Conservation (phyloP, 2,888 invertebrate species). For the Acleris sparsana region DNA sequence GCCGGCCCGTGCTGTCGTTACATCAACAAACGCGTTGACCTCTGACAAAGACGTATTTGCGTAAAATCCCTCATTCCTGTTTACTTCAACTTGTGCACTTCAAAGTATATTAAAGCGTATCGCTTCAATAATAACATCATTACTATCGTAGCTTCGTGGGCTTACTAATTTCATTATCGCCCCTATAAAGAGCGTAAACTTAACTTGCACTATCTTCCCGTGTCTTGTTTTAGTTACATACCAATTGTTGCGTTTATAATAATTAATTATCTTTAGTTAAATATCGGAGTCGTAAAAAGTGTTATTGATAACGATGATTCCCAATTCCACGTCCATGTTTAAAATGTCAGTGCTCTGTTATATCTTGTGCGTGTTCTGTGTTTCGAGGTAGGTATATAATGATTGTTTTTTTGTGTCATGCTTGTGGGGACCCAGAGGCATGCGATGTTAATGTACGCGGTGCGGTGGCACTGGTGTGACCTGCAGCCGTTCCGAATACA, state of each 20-base stretch:
- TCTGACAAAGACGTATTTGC: constrained; percentile 21
- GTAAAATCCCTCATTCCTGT: constrained; percentile 23
- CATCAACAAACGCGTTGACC: constrained; percentile 23
- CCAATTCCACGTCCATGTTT: constrained; percentile 16
- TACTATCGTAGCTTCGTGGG: constrained; percentile 13
- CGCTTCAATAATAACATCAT: constrained; percentile 22
- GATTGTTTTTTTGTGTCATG: constrained; percentile 15
- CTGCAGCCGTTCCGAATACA: constrained; percentile 67
- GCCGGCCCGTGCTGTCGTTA: not conserved
- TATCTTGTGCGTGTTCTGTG: constrained; percentile 18
- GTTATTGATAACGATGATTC: constrained; percentile 19
- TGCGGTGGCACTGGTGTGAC: constrained; percentile 66
- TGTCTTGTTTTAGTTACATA: constrained; percentile 43
- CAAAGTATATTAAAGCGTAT: constrained; percentile 33
- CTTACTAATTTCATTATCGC: constrained; percentile 42
- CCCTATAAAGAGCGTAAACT: constrained; percentile 33
- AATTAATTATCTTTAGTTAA: constrained; percentile 2
- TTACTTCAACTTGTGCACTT: constrained; percentile 23
- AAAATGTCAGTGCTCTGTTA: constrained; percentile 9
- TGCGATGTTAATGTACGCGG: constrained; percentile 51
- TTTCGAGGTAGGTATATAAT: constrained; percentile 12
- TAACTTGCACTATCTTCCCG: constrained; percentile 43
- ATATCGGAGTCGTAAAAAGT: constrained; percentile 15
- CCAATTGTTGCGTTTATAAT: not conserved
- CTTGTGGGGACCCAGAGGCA: constrained; percentile 30